Conservation (phyloP, 2,888 invertebrate species). For the Polyommatus iphigenia region DNA sequence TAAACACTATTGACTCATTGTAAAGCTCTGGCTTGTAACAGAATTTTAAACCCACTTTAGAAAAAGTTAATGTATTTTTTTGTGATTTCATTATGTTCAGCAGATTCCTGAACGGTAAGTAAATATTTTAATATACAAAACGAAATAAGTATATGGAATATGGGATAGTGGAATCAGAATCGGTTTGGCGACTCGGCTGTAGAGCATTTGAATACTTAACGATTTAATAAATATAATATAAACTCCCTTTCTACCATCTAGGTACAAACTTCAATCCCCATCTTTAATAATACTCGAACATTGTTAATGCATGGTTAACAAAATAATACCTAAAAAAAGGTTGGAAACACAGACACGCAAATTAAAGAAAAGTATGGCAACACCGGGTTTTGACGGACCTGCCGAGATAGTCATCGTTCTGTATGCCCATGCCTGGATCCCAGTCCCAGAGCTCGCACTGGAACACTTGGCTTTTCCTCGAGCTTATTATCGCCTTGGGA, state of each 20-base stretch:
- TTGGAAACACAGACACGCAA: slow-evolving; percentile 46
- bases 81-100: neutral
- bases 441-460: slow-evolving; percentile 90
- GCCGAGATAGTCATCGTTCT: slow-evolving; percentile 91
- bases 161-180: neutral
- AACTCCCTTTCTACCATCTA: neutral
- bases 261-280: neutral
- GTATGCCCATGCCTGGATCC: slow-evolving; percentile 89
- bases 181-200: neutral
- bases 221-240: neutral
- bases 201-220: neutral
- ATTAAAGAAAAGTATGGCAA: slow-evolving; percentile 44
- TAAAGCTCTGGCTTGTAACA: neutral
- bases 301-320: slow-evolving; percentile 1
- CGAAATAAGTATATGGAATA: too few relatives aligned
- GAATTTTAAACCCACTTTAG: too few relatives aligned
- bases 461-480: slow-evolving; percentile 87
- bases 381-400: slow-evolving; percentile 81
- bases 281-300: neutral
- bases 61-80: too few relatives aligned
- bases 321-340: slow-evolving; percentile 45
- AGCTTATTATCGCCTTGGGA: slow-evolving; percentile 87
- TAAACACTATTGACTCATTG: neutral
- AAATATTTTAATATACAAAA: too few relatives aligned
- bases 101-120: neutral